Evolutionary conservation across 2,113 vertebrate genomes (phyloP), one percentile per base, ranked within the genome.

Genomic region (Cheirogaleus medius): DNA sequence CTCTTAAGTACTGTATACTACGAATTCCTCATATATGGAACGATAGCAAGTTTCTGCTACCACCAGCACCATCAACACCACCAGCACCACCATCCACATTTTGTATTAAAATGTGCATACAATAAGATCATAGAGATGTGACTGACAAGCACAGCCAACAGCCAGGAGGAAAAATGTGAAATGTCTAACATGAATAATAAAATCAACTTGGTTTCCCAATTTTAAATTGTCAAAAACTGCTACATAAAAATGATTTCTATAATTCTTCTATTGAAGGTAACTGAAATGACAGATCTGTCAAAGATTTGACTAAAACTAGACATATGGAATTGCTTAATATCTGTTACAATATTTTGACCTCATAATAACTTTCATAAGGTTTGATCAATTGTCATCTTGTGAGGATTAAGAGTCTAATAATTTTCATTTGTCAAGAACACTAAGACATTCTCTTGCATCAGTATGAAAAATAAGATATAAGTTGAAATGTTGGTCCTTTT

Each of bases 301-400:
- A 97, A 71, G 83, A 82, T 96, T 83, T 97, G 89, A 97, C 94
- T 92, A 92, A 49, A 94, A 95, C 76, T 49, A 80, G 85, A 69
- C 83, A 56, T 1, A n/a, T n/a, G 76, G 29, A 20, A 81, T 91
- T 34, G 21, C 85, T 86, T 97, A 39, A 73, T 92, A 86, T 91
- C 78, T 81, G 68, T 94, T 84, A 96, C 56, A 56, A 85, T 58
- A 74, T 95, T 96, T 93, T 94, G 13, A 90, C 44, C 39, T 87
- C 52, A 4, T 91, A 95, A 87, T 68, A 64, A 95, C 66, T 44
- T 73, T 56, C 91, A 82, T 44, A 83, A 80, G 11, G n/a, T 87
- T 96, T 85, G 92, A 96, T 97, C 93, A 97, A 66, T 94, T 97
- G 91, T 96, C 86, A 97, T 78, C 76, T 95, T 96, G 64, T 98